Conservation (phyloP, 2,113 vertebrate species). For the Laticauda laticaudata region DNA sequence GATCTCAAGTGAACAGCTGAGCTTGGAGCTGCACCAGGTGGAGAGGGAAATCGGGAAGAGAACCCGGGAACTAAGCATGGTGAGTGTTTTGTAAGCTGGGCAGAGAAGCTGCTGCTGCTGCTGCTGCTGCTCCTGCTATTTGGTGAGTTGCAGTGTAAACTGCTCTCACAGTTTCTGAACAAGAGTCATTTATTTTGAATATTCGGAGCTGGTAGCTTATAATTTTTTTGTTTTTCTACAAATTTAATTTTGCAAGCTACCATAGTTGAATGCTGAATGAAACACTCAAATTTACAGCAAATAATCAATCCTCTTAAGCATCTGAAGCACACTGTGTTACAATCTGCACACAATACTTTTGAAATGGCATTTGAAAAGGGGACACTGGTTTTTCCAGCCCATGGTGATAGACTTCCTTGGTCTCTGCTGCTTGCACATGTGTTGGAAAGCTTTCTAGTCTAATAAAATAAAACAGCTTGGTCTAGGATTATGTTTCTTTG, state of each 20-base stretch:
- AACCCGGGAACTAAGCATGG: constrained; percentile 92
- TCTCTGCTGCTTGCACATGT: constrained; percentile 40
- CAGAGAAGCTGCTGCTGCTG: constrained; percentile 9
- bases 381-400: constrained; percentile 29
- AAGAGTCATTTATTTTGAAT: constrained; percentile 12
- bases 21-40: constrained; percentile 94
- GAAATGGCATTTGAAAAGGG: constrained; percentile 3
- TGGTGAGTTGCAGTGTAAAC: constrained; percentile 15
- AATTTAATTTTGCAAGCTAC: not conserved
- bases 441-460: constrained; percentile 31
- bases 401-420: constrained; percentile 37
- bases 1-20: constrained; percentile 93
- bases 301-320: not conserved
- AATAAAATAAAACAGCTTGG: not conserved
- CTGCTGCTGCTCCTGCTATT: not conserved
- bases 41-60: constrained; percentile 96
- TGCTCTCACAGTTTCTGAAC: not conserved
- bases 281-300: constrained; percentile 4
- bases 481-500: constrained; percentile 31
- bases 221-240: not conserved
- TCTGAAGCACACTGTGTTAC: constrained; percentile 14
- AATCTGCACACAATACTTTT: not conserved
- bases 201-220: not conserved
- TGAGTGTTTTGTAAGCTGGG: constrained; percentile 64
- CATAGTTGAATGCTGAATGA: not conserved